These are phyloP conservation scores for Clostera curtula DNA, from an alignment of 2,888 invertebrate species.

Conservation along the genomic window DNA sequence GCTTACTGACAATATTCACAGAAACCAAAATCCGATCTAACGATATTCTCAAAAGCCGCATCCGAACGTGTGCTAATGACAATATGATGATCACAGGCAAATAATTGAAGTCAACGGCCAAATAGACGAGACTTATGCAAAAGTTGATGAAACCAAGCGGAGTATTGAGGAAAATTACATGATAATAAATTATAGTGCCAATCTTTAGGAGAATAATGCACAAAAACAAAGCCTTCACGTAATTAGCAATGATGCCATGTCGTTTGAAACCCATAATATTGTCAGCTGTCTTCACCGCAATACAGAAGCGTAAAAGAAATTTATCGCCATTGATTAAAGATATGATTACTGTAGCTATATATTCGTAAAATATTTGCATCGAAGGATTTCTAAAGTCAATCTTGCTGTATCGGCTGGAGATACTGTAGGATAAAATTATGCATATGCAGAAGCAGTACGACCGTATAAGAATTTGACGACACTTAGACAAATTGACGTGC, in stretches of 20 bases:
- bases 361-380: neutral
- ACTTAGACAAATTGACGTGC: conserved; percentile 2
- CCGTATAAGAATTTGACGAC: neutral
- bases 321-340: conserved; percentile 2
- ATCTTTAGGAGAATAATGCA: neutral
- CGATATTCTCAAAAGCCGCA: neutral
- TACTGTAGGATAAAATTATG: conserved; percentile 15
- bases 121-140: too few relatives aligned
- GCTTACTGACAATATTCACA: conserved; percentile 1
- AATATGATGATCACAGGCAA: neutral
- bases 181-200: too few relatives aligned
- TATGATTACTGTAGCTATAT: neutral
- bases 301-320: conserved; percentile 3
- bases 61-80: neutral
- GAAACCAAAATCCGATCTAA: neutral
- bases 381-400: neutral
- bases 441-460: conserved; percentile 1
- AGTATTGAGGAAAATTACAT: too few relatives aligned
- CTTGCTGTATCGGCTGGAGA: conserved; percentile 6
- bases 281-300: neutral
- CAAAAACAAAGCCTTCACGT: neutral
- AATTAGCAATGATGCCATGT: neutral
- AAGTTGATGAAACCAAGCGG: too few relatives aligned
- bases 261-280: conserved; percentile 2
- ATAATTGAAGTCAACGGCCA: neutral